These are phyloP conservation scores for Hippocampus abdominalis DNA, from an alignment of 2,113 vertebrate genomes.

Conservation along the genomic window DNA sequence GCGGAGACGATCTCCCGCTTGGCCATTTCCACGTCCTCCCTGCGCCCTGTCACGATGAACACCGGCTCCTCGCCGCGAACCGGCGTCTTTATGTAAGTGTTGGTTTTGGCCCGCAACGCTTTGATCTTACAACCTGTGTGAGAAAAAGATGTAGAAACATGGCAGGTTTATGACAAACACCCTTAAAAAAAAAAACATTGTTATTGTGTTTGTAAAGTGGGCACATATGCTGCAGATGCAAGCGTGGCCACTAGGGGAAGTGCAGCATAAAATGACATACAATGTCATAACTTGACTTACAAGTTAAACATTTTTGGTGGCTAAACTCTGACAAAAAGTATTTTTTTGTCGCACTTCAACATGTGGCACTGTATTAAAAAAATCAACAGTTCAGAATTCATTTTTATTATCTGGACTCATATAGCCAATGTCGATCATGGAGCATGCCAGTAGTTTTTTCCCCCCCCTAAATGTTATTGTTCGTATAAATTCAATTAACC, in stretches of 20 bases:
- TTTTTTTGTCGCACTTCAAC: too few species aligned
- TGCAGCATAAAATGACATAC: background rate
- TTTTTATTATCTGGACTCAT: background rate
- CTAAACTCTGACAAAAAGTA: too few species aligned
- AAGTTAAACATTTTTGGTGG: too few species aligned
- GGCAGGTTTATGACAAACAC: background rate
- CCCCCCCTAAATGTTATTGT: too few species aligned
- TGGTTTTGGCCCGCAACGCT: conserved; percentile 93
- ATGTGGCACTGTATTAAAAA: too few species aligned
- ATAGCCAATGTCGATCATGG: background rate
- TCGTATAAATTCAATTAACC: too few species aligned
- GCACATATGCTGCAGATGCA: background rate
- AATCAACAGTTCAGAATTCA: background rate
- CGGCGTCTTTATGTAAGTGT: conserved; percentile 96
- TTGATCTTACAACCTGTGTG: conserved; percentile 94
- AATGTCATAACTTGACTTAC: too few species aligned
- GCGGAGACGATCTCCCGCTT: conserved; percentile 93
- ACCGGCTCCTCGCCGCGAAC: conserved; percentile 91
- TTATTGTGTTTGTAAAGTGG: background rate
- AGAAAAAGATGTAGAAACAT: conserved; percentile 11
- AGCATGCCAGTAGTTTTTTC: background rate
- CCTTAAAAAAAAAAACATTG: background rate
- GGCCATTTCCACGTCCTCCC: conserved; percentile 96
- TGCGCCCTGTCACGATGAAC: conserved; percentile 92
- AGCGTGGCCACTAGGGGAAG: background rate